Percentiles rank a stretch among this genome's conserved stretches.
Conservation (phyloP, 2,797 vertebrate genomes). For the Sebastes nivosus region DNA sequence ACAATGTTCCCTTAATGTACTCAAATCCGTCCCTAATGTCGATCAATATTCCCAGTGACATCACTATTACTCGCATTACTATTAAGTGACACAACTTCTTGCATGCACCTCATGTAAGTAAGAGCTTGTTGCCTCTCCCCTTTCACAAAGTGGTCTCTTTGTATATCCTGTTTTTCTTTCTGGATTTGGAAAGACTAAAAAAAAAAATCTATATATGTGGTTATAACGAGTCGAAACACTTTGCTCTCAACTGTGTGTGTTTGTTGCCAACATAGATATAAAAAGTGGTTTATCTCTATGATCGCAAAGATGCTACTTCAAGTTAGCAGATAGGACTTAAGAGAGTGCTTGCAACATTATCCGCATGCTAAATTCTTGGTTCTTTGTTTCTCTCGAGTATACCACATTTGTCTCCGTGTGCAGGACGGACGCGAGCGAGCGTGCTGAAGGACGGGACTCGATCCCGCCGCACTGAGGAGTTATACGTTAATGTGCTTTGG, state of each 20-base stretch:
- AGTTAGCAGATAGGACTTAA: conserved; percentile 40
- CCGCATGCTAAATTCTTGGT: conserved; percentile 75
- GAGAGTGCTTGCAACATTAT: conserved; percentile 54
- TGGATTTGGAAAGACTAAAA: conserved; percentile 35
- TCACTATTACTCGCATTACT: conserved; percentile 10
- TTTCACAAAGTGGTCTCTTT: conserved; percentile 58
- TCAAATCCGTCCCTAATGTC: conserved; percentile 14
- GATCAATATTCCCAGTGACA: conserved; percentile 11
- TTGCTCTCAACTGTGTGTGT: conserved; percentile 49
- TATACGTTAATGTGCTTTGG: not conserved
- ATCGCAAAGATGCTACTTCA: conserved; percentile 31
- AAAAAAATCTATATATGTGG: not conserved
- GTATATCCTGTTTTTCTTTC: conserved; percentile 52
- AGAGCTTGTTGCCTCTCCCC: conserved; percentile 59
- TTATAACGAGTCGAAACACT: conserved; percentile 29
- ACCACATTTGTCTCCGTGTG: conserved; percentile 49
- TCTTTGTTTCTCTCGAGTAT: conserved; percentile 20
- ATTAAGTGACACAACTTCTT: conserved; percentile 54
- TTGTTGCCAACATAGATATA: conserved; percentile 30
- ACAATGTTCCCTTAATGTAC: not conserved
- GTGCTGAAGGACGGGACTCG: no score
- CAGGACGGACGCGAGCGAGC: conserved; percentile 12
- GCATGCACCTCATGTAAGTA: conserved; percentile 72
- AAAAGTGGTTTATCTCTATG: conserved; percentile 11
- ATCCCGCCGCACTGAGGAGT: not conserved